A percentile compares a stretch with the other conserved stretches of the same genome.
These are phyloP conservation scores for Cactoblastis cactorum DNA, from an alignment of 2,888 invertebrate species.

Conservation along the genomic window DNA sequence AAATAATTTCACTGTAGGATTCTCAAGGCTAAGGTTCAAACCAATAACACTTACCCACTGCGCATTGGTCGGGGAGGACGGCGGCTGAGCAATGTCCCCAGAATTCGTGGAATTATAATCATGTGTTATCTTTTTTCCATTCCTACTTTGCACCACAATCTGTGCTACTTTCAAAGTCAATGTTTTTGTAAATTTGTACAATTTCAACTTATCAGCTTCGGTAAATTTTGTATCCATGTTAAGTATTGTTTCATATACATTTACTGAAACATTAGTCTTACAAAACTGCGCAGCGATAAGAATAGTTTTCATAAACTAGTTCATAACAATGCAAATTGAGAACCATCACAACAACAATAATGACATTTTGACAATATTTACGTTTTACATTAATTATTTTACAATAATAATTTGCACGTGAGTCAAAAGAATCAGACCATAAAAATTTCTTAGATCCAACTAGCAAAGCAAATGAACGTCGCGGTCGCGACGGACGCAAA, in stretches of 20 bases:
- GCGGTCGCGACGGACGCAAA: too few relatives aligned
- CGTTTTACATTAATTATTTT: background rate
- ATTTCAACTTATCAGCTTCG: slow-evolving; percentile 83
- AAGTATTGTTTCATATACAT: too few relatives aligned
- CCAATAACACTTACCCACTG: slow-evolving; percentile 53
- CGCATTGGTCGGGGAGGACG: slow-evolving; percentile 42
- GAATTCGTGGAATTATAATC: slow-evolving; percentile 41
- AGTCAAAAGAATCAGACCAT: background rate
- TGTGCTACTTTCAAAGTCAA: slow-evolving; percentile 92
- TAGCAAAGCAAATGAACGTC: background rate
- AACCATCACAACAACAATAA: background rate
- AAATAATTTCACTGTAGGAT: too few relatives aligned
- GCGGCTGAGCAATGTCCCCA: slow-evolving; percentile 41
- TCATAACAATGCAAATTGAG: background rate
- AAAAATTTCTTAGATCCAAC: background rate
- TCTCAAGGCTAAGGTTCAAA: too few relatives aligned
- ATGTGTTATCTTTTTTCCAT: slow-evolving; percentile 88
- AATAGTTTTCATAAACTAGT: background rate
- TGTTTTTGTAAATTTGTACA: slow-evolving; percentile 94
- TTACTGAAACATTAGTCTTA: too few relatives aligned
- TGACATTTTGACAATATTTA: background rate
- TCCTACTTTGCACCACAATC: slow-evolving; percentile 94
- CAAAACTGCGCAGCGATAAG: slow-evolving; percentile 21
- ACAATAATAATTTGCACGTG: background rate
- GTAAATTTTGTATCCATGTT: slow-evolving; percentile 47